Conservation (phyloP, 2,113 vertebrate genomes). For the Trogon melanurus region DNA sequence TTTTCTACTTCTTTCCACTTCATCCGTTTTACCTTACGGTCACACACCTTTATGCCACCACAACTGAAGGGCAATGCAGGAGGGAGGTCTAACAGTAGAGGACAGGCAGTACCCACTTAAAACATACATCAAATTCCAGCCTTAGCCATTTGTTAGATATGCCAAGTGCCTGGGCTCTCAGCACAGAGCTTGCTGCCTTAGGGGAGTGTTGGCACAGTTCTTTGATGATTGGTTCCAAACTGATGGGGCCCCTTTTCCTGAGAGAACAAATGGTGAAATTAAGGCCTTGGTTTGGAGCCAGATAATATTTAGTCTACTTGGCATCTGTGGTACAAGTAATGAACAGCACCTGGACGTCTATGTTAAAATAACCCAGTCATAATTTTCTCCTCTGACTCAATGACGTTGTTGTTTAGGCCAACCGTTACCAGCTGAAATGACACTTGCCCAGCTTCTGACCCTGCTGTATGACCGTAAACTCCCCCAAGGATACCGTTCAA, state of each 20-base stretch:
- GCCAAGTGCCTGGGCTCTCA: not conserved
- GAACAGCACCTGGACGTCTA: not conserved
- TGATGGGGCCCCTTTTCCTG: not conserved
- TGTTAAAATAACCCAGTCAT: not conserved
- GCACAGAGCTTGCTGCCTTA: not conserved
- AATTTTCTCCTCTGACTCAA: not conserved
- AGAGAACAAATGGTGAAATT: not conserved
- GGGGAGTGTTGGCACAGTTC: not conserved
- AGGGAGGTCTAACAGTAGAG: not conserved
- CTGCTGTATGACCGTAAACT: conserved; percentile 95
- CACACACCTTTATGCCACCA: not conserved
- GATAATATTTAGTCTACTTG: not conserved
- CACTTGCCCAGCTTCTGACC: conserved; percentile 94
- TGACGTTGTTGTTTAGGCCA: conserved; percentile 83
- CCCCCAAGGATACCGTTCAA: conserved; percentile 95
- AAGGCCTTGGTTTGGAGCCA: not conserved
- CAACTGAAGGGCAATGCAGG: not conserved
- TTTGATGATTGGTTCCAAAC: not conserved
- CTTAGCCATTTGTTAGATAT: not conserved
- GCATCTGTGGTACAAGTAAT: not conserved
- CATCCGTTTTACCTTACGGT: not conserved
- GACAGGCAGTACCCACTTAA: not conserved
- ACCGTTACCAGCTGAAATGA: conserved; percentile 95
- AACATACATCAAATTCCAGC: not conserved
- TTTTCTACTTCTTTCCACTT: not conserved